These are phyloP conservation scores for Cardiocondyla obscurior DNA, from an alignment of 1,140 invertebrate species.

Conservation along the genomic window DNA sequence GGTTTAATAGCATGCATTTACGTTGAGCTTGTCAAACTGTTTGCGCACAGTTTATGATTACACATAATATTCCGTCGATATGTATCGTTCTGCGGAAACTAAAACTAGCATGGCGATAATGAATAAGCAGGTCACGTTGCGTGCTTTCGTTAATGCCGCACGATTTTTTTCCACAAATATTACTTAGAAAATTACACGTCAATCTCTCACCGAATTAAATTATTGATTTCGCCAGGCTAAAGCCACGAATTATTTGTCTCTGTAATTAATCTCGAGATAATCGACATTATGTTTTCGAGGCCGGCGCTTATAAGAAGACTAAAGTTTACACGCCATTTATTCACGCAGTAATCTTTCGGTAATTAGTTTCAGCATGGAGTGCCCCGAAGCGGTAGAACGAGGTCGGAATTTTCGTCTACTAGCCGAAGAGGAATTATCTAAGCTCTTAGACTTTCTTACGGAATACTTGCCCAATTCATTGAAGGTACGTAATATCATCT, in stretches of 20 bases:
- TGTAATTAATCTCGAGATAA: conserved; percentile 16
- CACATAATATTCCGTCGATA: conserved; percentile 6
- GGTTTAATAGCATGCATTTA: conserved; percentile 25
- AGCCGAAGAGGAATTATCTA: conserved; percentile 90
- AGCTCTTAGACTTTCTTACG: conserved; percentile 89
- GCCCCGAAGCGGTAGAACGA: conserved; percentile 79
- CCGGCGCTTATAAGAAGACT: not conserved
- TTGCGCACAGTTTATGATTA: conserved; percentile 11
- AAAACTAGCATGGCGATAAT: conserved; percentile 11
- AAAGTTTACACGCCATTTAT: conserved; percentile 14
- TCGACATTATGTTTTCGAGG: not conserved
- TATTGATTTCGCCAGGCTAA: not conserved
- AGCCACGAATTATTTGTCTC: not conserved
- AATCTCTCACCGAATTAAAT: conserved; percentile 5
- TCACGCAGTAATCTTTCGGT: conserved; percentile 56
- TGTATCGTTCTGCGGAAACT: conserved; percentile 8
- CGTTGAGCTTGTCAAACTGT: not conserved
- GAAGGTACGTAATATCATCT: conserved; percentile 85
- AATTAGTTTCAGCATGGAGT: conserved; percentile 81
- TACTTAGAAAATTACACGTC: not conserved
- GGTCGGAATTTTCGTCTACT: conserved; percentile 94
- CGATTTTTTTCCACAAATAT: not conserved
- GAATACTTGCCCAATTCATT: conserved; percentile 92
- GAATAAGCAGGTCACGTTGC: not conserved
- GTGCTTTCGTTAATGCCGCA: conserved; percentile 23